phyloP scores from a whole-genome alignment of 2,888 invertebrate genomes.

The Lathronympha strigana region DNA sequence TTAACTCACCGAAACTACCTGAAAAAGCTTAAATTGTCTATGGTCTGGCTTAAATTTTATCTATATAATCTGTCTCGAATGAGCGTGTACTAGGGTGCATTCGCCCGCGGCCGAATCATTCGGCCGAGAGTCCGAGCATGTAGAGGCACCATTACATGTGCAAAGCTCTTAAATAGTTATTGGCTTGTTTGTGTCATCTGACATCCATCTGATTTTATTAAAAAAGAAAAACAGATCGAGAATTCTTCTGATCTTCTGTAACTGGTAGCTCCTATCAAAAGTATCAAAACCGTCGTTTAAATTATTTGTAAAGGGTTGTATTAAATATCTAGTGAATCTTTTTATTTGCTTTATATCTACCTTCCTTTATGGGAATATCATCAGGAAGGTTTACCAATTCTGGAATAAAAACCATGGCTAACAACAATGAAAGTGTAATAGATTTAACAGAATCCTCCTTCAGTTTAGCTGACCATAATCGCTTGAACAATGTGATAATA shows the following conservation, averaged over 20 bases:
- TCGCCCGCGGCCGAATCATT: no score
- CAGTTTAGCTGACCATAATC: constrained; percentile 21
- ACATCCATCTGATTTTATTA: neutral
- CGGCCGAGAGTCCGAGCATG: no score
- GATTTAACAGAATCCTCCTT: constrained; percentile 20
- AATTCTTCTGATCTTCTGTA: neutral
- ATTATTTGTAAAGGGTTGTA: neutral
- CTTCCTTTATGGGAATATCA: neutral
- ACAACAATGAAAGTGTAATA: neutral
- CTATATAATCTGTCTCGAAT: no score
- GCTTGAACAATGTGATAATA: constrained; percentile 18
- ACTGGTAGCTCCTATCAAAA: neutral
- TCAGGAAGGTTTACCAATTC: neutral
- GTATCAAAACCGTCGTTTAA: neutral
- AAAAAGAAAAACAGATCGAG: neutral
- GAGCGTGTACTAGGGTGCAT: no score
- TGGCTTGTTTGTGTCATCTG: no score
- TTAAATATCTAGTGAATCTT: neutral
- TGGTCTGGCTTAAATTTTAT: no score
- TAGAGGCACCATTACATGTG: no score
- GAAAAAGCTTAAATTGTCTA: no score
- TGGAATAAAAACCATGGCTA: neutral
- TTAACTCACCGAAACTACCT: no score
- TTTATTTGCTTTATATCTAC: neutral
- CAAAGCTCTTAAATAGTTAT: no score